Evolutionary conservation across 2,797 vertebrate species (phyloP).

Genomic region (Leptoclinus maculatus): DNA sequence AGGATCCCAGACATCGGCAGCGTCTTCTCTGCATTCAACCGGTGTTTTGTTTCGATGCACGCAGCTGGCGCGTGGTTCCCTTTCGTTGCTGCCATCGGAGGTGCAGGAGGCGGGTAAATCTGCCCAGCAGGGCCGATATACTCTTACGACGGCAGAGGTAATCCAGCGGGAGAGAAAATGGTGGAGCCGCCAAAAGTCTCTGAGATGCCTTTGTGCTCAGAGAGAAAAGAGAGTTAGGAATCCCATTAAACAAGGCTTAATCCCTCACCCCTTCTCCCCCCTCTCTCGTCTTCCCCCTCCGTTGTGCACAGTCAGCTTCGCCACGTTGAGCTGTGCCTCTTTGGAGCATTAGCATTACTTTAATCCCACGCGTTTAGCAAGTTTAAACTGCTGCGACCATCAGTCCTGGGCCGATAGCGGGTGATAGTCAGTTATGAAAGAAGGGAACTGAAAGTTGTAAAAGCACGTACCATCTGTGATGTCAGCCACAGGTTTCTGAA

Average conservation of each 20-base stretch:
- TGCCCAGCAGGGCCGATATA: constrained; percentile 41
- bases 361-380: constrained; percentile 56
- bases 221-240: constrained; percentile 68
- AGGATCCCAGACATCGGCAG: constrained; percentile 53
- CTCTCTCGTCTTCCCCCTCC: constrained; percentile 33
- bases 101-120: constrained; percentile 48
- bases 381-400: constrained; percentile 37
- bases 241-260: constrained; percentile 75
- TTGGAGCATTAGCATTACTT: constrained; percentile 42
- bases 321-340: constrained; percentile 30
- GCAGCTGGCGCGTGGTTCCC: constrained; percentile 26
- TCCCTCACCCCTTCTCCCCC: constrained; percentile 53
- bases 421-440: constrained; percentile 27
- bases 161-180: constrained; percentile 39
- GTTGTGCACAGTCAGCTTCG: constrained; percentile 54
- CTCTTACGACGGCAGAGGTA: constrained; percentile 51
- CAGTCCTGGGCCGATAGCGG: constrained; percentile 35
- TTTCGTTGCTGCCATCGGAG: constrained; percentile 38
- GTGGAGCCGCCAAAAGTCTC: constrained; percentile 54
- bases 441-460: constrained; percentile 16
- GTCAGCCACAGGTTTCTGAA: constrained; percentile 16
- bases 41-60: constrained; percentile 44
- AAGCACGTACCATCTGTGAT: constrained; percentile 39
- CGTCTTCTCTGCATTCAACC: constrained; percentile 25
- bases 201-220: constrained; percentile 60